Evolutionary conservation across 2,888 invertebrate genomes (phyloP), one percentile per base, ranked within the genome.

Genomic region (Cryptocheilus praepositus): DNA sequence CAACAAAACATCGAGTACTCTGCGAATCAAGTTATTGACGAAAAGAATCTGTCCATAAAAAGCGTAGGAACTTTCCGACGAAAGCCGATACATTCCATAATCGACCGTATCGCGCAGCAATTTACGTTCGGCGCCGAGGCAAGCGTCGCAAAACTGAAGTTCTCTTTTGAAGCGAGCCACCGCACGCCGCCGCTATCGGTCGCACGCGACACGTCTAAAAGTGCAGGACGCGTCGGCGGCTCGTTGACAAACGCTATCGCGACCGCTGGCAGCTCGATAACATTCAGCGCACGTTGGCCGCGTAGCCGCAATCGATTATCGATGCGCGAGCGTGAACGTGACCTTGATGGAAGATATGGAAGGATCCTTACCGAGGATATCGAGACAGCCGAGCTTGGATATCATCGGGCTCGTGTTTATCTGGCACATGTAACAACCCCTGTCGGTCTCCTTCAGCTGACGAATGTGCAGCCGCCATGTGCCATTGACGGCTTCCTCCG

Each of bases 361-460:
- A 13, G 19, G 21, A 15, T 13, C 36, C 92, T 92, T 88, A 96
- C 96, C 95, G 86, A 95, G 94, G 19, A 96, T 96, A 87, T 96
- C 96, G 68, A 96, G 92, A 86, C 96, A 96, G 8, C 96, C 96
- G 64, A 95, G 92, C 89, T 95, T 95, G 86, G 95, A 95, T 89
- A 94, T 96, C 95, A 96, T 95, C 62, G 93, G 92, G 71, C 93
- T 94, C 0, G 96, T 96, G 90, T 96, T 96, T 84, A 96, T 95
- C 91, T 96, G 96, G 86, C 96, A 96, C 95, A 96, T 95, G 89
- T 96, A 96, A 87, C 96, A 96, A 69, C 95, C 96, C 54, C 94
- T 92, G 89, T 96, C 96, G 52, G 93, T 92, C 81, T 95, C 95
- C 75, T 94, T 92, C 61, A 96, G 91, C 71, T 95, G 95, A 67